These are phyloP conservation scores for Epirrita christyi DNA, from an alignment of 2,888 invertebrate genomes.

Conservation along the genomic window DNA sequence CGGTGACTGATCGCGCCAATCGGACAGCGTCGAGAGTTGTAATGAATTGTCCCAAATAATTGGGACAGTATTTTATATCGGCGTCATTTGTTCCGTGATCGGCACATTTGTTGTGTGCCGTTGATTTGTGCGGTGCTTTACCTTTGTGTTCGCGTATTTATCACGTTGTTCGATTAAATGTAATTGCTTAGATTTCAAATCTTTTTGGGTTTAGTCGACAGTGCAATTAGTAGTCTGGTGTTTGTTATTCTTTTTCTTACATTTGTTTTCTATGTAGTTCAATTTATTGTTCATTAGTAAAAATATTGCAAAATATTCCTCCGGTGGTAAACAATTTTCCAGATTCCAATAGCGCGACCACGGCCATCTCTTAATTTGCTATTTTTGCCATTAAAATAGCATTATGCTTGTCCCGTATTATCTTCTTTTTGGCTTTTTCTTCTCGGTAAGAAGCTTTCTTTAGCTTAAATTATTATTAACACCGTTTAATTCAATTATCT, in stretches of 20 bases:
- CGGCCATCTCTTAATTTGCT: constrained; percentile 60
- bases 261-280: too few relatives aligned
- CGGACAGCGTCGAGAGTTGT: constrained; percentile 75
- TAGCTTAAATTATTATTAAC: too few relatives aligned
- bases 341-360: constrained; percentile 57
- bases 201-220: constrained; percentile 13
- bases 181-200: constrained; percentile 29
- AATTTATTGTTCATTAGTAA: too few relatives aligned
- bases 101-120: constrained; percentile 75
- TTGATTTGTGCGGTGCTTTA: constrained; percentile 80
- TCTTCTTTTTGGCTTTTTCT: constrained; percentile 62
- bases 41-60: constrained; percentile 85
- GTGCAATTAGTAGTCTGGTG: constrained; percentile 10
- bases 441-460: constrained; percentile 55
- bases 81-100: constrained; percentile 79
- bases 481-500: too few relatives aligned
- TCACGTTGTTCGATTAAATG: constrained; percentile 50
- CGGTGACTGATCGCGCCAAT: constrained; percentile 67
- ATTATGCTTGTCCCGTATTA: constrained; percentile 60
- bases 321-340: constrained; percentile 56
- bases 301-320: neutral
- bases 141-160: constrained; percentile 66
- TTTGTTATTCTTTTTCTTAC: too few relatives aligned
- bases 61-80: constrained; percentile 83
- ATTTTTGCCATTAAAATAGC: constrained; percentile 59